These are phyloP conservation scores for Leptodactylus fuscus DNA, from an alignment of 2,113 vertebrate species.

Conservation along the genomic window DNA sequence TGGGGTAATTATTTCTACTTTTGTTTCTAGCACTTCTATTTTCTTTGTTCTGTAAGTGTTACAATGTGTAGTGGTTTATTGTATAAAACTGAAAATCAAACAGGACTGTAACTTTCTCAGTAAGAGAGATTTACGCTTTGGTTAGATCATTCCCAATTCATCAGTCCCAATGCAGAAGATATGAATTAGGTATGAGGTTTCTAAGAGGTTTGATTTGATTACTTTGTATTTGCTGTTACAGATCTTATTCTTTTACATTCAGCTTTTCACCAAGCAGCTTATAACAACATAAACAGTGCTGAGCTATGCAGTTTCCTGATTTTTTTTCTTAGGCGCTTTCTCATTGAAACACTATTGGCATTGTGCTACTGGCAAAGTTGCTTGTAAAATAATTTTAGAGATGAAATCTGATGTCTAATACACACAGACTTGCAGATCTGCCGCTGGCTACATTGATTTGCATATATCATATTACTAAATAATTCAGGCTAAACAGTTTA, in stretches of 20 bases:
- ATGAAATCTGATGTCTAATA: constrained; percentile 51
- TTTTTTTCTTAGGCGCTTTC: constrained; percentile 47
- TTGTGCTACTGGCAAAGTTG: constrained; percentile 1
- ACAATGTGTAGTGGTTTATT: background rate
- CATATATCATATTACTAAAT: constrained; percentile 65
- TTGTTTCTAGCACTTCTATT: background rate
- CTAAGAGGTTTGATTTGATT: background rate
- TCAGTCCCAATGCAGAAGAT: background rate
- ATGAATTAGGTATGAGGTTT: background rate
- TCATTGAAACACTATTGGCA: background rate
- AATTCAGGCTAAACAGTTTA: constrained; percentile 70
- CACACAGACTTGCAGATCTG: constrained; percentile 43
- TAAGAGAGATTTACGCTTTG: background rate
- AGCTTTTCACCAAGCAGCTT: background rate
- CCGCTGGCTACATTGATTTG: constrained; percentile 60
- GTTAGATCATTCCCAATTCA: background rate
- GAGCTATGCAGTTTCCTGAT: background rate
- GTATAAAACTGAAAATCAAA: background rate
- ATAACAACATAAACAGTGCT: background rate
- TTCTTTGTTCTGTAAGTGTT: background rate
- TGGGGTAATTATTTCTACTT: no score
- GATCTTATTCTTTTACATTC: background rate
- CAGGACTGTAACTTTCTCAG: background rate
- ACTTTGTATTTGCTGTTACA: background rate
- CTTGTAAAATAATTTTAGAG: constrained; percentile 44